Base-by-base conservation (phyloP, 2,888 invertebrate species). In the Drosophila mercatorum region DNA sequence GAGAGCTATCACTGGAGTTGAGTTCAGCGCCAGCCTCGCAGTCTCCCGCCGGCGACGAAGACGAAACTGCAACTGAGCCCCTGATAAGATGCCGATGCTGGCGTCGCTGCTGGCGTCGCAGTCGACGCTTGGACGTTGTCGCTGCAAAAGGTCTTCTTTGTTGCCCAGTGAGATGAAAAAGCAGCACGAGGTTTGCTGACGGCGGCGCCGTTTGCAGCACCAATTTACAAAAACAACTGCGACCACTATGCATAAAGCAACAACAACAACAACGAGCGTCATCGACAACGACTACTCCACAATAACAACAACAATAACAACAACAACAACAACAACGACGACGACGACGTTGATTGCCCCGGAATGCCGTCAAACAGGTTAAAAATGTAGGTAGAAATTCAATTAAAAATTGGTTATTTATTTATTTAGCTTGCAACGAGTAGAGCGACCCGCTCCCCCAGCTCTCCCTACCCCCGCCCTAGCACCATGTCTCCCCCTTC, bases 351-450 rank as follows among this genome's bases (percentile, higher is more conserved):
- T 90, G 91, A 91, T 91, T 83, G 88, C 83, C 88, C 82, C 86
- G 91, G 91, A 91, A 91, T 91, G 91, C 90, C 83, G 90, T 91
- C 91, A 91, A 91, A 91, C 91, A 88, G 91, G 91, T 91, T 91
- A 89, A 89, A 89, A 91, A 91, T 91, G 88, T 89, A 89, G 91
- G 91, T 90, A 91, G 90, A 88, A 90, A 90, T 83, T 90, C 88
- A 84, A 90, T 90, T 90, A 89, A 89, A 89, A 90, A 91, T 87
- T 90, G 88, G 91, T 91, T 85, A 91, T 91, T 91, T 91, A 90
- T 91, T 89, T 91, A 89, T 89, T 89, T 87, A 81, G 89, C 88
- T 89, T 89, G 87, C 80, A 78, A 65, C 75, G 64, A 67, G 69
- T 57, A 74, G 64, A 71, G 60, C 34, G 14, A 34, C 56, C 65